Percentiles rank a stretch among this genome's conserved stretches.
phyloP scores from a whole-genome alignment of 2,888 invertebrate species.

The Euzophera pinguis region DNA sequence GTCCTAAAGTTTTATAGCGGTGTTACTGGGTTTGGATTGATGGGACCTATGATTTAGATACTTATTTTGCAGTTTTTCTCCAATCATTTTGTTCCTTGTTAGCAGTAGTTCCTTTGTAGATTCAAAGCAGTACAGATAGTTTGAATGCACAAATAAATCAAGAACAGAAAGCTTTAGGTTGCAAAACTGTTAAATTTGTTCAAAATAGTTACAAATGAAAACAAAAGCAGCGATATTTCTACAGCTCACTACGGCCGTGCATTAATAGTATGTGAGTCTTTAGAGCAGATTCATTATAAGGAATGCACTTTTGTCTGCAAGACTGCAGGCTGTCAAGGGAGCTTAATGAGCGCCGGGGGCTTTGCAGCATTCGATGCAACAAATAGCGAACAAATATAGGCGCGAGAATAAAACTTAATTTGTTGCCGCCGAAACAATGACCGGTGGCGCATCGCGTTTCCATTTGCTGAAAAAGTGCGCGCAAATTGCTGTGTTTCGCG shows the following conservation, averaged over 20 bases:
- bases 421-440: constrained; percentile 14
- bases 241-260: background rate
- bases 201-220: background rate
- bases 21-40: too few relatives aligned
- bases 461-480: background rate
- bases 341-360: constrained; percentile 2
- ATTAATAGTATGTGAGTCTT: background rate
- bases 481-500: background rate
- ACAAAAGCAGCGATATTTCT: background rate
- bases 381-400: constrained; percentile 21
- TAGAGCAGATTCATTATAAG: constrained; percentile 1
- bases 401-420: constrained; percentile 15
- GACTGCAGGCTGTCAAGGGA: background rate
- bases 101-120: too few relatives aligned
- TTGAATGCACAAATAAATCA: too few relatives aligned
- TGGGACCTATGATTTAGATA: too few relatives aligned
- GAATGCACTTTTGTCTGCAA: constrained; percentile 4
- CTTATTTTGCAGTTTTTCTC: too few relatives aligned
- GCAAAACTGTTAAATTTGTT: background rate
- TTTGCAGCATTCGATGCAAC: constrained; percentile 1
- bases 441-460: constrained; percentile 1
- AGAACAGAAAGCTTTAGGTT: too few relatives aligned
- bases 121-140: too few relatives aligned
- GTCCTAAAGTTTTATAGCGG: too few relatives aligned
- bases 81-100: too few relatives aligned